Base-by-base conservation (phyloP, 2,888 invertebrate genomes). In the Arctia plantaginis region DNA sequence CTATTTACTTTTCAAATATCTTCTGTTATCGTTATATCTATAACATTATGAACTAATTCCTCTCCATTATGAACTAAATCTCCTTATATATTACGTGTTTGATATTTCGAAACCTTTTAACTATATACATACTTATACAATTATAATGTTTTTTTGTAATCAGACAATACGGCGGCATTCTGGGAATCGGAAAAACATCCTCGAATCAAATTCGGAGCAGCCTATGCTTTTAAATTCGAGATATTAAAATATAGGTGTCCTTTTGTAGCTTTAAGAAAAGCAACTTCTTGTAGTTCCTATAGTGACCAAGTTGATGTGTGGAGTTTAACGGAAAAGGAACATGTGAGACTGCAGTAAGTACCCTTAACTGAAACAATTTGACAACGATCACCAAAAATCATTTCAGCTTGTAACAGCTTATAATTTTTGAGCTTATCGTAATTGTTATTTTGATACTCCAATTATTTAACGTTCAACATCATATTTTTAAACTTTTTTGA, bases 191-290 rank as follows among this genome's bases (percentile, higher is more conserved):
- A 89, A 74, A 86, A 83, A 78, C 67, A 77, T 1, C 78, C 80
- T 1, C 86, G 90, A 3, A 73, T 90, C 10, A 55, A 79, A 39
- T 88, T 83, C 35, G 89, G 87, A 0, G 73, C 88, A 0, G 59
- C 70, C 0, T 86, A 84, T 59, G 86, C 84, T 1, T 23, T 88
- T 0, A 86, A 85, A 66, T 72, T 84, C 35, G 76, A 85, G 1
- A 69, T 88, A 0, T 71, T 89, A 18, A 81, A 81, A n/a, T 84
- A 85, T 67, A 84, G 85, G 7, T 55, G 84, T 0, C 74, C 71
- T 8, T 90, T 87, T 73, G 82, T 89, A 18, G 75, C 76, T 1
- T 77, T 90, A 4, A 85, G 82, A 30, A 89, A 88, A 72, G 68
- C 78, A 0, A 68, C 66, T 3, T 80, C 84, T 0, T 77, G 71